A percentile compares a stretch with the other conserved stretches of the same genome.
Conservation (phyloP, 2,888 invertebrate species). For the Himalopsyche tibetana region DNA sequence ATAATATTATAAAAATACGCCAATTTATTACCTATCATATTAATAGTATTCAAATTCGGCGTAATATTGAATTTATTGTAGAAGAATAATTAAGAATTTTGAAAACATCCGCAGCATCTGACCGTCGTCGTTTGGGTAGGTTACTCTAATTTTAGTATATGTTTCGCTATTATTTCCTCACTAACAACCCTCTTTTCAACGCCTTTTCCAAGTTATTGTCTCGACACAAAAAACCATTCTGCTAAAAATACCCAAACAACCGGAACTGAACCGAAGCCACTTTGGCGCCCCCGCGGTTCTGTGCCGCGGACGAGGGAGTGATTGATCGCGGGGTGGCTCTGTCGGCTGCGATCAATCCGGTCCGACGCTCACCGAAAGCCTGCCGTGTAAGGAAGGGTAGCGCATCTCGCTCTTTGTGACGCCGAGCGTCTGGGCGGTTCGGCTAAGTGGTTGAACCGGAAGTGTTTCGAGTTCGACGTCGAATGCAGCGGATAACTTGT, state of each 20-base stretch:
- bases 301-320: not conserved
- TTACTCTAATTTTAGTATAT: not conserved
- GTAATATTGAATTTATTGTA: too few relatives aligned
- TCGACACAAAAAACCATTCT: not conserved
- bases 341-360: constrained; percentile 30
- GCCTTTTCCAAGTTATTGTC: not conserved
- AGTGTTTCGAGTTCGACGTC: not conserved
- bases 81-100: too few relatives aligned
- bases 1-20: too few relatives aligned
- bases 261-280: constrained; percentile 18
- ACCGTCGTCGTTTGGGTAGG: not conserved
- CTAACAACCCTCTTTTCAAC: not conserved
- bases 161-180: not conserved
- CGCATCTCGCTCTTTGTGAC: not conserved
- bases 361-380: constrained; percentile 29
- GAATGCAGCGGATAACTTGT: not conserved
- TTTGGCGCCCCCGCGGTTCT: constrained; percentile 16
- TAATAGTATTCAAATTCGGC: too few relatives aligned
- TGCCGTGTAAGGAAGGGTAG: not conserved
- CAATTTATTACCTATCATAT: too few relatives aligned
- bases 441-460: not conserved
- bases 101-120: too few relatives aligned
- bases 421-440: not conserved
- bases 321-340: constrained; percentile 26
- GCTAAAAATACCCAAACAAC: constrained; percentile 30